Base-by-base conservation (phyloP, 1,140 invertebrate species). In the Proales similis region DNA sequence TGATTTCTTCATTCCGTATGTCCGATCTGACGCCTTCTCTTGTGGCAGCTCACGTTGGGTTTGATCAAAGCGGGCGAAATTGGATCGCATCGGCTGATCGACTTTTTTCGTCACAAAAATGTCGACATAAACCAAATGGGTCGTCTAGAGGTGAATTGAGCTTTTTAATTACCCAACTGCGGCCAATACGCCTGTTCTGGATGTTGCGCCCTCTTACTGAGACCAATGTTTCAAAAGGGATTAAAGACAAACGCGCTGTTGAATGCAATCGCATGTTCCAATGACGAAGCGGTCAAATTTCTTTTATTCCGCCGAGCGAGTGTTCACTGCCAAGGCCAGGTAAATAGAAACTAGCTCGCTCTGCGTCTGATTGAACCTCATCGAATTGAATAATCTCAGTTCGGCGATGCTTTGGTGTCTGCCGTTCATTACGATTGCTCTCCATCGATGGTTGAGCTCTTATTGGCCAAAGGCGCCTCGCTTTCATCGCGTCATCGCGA, bases 361-460 rank as follows among this genome's bases (percentile, higher is more conserved):
- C 5, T 3, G 14, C 32, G 22, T 26, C 12, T 32, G 17, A 33
- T 49, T 49, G 17, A 6, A 49, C 20, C 24, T 29, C 20, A 33
- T 29, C 22, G 26, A 53, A 24, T 1, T 39, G 1, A 20, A 22
- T n/a, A 39, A 39, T 9, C 11, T 2, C 36, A 61, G 39, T 63
- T 29, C 42, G 61, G 45, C 20, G 39, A 47, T 38, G 30, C 45
- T n/a, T 36, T 63, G 17, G 46, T 63, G 6, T 48, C 61, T n/a
- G 32, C 61, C 20, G 19, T 63, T 6, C 45, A 63, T 63, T 63
- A 47, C 17, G 45, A 63, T 27, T 30, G 26, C 22, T 62, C 57
- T 5, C 39, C 48, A 29, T 45, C 48, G 39, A 30, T 63, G 14
- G 42, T 48, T 20, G 24, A 22, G 27, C 29, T 63, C 27, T 38